Conservation (phyloP, 2,888 invertebrate species). For the Phytoseiulus persimilis region DNA sequence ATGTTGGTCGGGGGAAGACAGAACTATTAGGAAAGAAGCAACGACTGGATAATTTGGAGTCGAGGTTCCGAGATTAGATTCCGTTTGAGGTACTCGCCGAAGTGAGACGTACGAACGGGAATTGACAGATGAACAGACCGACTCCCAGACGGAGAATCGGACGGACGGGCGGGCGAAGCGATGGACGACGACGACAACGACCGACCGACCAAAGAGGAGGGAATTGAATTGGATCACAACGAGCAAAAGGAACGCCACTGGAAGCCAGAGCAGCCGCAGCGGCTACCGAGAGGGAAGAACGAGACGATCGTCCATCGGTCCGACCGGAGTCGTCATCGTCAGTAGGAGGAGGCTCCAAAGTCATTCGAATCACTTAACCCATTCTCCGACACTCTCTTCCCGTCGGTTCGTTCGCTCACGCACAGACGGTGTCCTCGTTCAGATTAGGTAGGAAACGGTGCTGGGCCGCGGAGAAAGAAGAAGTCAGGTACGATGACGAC, state of each 20-base stretch:
- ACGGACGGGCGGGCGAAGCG: background rate
- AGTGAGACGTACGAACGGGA: background rate
- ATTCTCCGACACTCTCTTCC: background rate
- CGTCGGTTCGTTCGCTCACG: background rate
- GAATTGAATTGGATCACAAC: background rate
- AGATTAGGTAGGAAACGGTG: background rate
- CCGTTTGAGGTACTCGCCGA: background rate
- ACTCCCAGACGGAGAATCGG: background rate
- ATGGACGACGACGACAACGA: background rate
- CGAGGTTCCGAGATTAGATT: background rate
- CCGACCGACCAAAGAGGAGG: background rate
- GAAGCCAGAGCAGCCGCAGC: background rate
- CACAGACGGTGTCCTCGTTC: background rate
- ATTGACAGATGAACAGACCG: conserved; percentile 5
- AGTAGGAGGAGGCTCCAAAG: background rate
- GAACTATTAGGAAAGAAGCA: background rate
- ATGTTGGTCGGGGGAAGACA: background rate
- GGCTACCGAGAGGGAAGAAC: background rate
- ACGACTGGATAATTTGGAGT: background rate
- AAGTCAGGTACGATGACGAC: background rate
- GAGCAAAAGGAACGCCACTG: background rate
- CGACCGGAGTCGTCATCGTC: background rate
- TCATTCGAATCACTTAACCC: conserved; percentile 5
- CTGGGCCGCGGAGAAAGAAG: background rate
- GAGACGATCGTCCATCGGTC: background rate